Conservation (phyloP, 2,888 invertebrate species). For the Kuschelorhynchus macadamiae region DNA sequence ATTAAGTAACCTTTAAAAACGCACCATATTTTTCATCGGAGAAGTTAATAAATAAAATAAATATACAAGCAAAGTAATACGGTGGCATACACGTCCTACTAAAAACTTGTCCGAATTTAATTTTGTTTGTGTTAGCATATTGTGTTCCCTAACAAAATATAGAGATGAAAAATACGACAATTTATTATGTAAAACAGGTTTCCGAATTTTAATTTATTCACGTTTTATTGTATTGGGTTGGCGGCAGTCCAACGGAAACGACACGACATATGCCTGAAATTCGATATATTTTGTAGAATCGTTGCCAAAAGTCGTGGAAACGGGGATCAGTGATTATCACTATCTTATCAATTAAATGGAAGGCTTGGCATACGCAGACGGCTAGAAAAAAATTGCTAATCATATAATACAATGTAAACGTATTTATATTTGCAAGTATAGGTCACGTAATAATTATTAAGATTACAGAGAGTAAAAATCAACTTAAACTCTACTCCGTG, state of each 20-base stretch:
- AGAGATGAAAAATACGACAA: conserved; percentile 26
- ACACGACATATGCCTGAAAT: conserved; percentile 39
- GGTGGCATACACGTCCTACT: too few species aligned
- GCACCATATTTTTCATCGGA: too few species aligned
- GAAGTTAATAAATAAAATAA: neutral
- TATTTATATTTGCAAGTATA: too few species aligned
- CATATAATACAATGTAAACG: too few species aligned
- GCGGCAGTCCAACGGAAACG: conserved; percentile 44
- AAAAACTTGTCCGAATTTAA: conserved; percentile 17
- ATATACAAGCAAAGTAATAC: neutral
- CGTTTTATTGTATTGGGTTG: conserved; percentile 45
- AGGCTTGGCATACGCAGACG: too few species aligned
- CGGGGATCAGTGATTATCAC: neutral
- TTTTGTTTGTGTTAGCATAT: conserved; percentile 29
- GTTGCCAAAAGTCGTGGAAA: conserved; percentile 17
- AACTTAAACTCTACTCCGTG: too few species aligned
- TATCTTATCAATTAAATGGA: too few species aligned
- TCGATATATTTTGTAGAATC: conserved; percentile 33
- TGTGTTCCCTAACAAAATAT: conserved; percentile 21
- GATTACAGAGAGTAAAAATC: too few species aligned
- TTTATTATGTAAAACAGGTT: conserved; percentile 50
- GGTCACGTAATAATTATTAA: too few species aligned
- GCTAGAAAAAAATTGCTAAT: too few species aligned
- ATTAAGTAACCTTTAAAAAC: too few species aligned
- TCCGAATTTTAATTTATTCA: conserved; percentile 48